Conservation (phyloP, 2,888 invertebrate genomes). For the Drosophila paramelanica region DNA sequence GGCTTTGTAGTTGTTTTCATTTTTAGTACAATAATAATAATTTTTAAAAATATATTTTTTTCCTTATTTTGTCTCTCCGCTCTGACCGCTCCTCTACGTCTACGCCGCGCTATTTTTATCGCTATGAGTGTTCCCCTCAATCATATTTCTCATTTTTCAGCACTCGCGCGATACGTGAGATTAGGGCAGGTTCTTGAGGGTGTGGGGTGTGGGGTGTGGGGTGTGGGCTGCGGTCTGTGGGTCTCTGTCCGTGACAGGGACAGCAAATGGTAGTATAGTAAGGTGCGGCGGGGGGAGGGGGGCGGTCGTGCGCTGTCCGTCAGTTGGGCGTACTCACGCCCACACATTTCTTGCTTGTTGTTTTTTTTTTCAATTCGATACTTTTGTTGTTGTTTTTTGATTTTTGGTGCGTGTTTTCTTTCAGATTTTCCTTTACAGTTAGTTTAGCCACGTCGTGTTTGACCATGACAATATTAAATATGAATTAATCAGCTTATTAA, state of each 20-base stretch:
- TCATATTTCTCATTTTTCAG: conserved; percentile 77
- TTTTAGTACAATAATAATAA: conserved; percentile 69
- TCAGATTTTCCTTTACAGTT: conserved; percentile 57
- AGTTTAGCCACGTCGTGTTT: conserved; percentile 46
- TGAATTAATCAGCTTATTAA: conserved; percentile 73
- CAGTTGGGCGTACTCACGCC: conserved; percentile 53
- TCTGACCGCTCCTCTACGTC: conserved; percentile 37
- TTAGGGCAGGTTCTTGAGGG: conserved; percentile 26
- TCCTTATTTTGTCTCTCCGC: conserved; percentile 14
- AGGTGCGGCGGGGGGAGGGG: neutral
- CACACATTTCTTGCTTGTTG: conserved; percentile 61
- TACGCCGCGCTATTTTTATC: conserved; percentile 66
- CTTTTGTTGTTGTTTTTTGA: conserved; percentile 24
- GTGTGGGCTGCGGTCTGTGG: conserved; percentile 1
- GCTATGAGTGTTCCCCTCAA: conserved; percentile 76
- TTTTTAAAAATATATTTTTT: conserved; percentile 46
- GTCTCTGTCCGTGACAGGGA: conserved; percentile 44
- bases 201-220: conserved; percentile 8
- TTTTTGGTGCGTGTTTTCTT: conserved; percentile 26
- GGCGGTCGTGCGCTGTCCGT: conserved; percentile 33
- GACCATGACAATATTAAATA: conserved; percentile 78
- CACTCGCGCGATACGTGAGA: conserved; percentile 49
- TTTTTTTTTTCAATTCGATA: conserved; percentile 47
- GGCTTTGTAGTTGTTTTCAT: conserved; percentile 45
- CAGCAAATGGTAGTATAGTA: conserved; percentile 10